A percentile compares a stretch with the other conserved stretches of the same genome.
phyloP scores from a whole-genome alignment of 1,140 invertebrate genomes.

The Zaprionus davidi region DNA sequence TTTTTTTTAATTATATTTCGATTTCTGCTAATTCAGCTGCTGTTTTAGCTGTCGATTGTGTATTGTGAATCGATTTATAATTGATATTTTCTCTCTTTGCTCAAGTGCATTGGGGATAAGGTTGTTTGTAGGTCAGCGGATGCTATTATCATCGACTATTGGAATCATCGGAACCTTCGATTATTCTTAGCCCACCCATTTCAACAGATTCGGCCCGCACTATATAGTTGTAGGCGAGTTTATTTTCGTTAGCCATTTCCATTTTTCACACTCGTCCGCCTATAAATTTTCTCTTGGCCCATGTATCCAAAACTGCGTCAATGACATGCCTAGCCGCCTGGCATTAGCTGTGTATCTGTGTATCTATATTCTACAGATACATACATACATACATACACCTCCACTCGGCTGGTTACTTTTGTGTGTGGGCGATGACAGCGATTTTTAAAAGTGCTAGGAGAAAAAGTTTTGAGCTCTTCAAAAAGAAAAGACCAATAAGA shows the following conservation, averaged over 20 bases:
- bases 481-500: constrained; percentile 37
- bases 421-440: constrained; percentile 58
- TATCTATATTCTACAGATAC: constrained; percentile 53
- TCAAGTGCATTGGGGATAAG: constrained; percentile 30
- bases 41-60: not conserved
- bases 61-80: not conserved
- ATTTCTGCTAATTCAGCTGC: not conserved
- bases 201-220: constrained; percentile 1
- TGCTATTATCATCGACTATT: constrained; percentile 47
- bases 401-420: constrained; percentile 32
- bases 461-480: constrained; percentile 32
- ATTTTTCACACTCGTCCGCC: constrained; percentile 62
- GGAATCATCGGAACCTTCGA: constrained; percentile 47
- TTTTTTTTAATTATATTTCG: not conserved
- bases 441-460: constrained; percentile 29
- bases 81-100: not conserved
- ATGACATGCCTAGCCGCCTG: constrained; percentile 66
- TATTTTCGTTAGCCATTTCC: constrained; percentile 63
- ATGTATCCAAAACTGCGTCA: constrained; percentile 68
- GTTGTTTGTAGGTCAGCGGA: constrained; percentile 74
- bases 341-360: constrained; percentile 57
- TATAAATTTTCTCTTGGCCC: constrained; percentile 61
- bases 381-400: constrained; percentile 43
- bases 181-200: constrained; percentile 68
- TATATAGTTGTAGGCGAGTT: constrained; percentile 65